Conservation (phyloP, 2,888 invertebrate species). For the Lypha dubia region DNA sequence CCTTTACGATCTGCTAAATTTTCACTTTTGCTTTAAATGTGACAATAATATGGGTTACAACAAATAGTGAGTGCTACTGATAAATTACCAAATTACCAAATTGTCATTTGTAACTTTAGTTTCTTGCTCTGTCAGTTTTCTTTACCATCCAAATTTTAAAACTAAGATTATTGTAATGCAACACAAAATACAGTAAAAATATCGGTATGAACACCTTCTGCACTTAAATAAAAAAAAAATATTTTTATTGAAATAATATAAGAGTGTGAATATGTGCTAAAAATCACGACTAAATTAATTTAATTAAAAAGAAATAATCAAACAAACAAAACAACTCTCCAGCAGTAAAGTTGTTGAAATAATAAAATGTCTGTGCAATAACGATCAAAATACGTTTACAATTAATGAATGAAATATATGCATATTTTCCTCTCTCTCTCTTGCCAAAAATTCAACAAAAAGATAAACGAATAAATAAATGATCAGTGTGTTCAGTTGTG, state of each 20-base stretch:
- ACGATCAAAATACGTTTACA: constrained; percentile 7
- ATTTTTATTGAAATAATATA: not conserved
- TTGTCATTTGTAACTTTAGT: not conserved
- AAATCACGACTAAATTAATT: constrained; percentile 17
- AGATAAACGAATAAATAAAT: not conserved
- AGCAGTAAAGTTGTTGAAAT: not conserved
- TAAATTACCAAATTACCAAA: constrained; percentile 42
- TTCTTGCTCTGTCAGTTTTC: not conserved
- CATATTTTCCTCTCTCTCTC: not conserved
- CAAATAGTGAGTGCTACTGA: not conserved
- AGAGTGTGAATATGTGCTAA: constrained; percentile 34
- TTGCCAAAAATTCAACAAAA: constrained; percentile 21
- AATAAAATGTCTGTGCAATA: not conserved
- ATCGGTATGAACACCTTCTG: constrained; percentile 4
- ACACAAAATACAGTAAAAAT: not conserved
- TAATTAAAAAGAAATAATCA: not conserved
- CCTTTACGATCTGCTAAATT: not conserved
- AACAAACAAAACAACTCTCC: not conserved
- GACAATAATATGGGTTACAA: constrained; percentile 60
- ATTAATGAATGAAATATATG: not conserved
- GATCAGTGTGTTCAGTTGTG: constrained; percentile 1
- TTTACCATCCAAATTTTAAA: not conserved
- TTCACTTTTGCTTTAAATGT: not conserved
- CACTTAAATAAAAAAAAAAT: too few species aligned
- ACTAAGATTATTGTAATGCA: constrained; percentile 11